Evolutionary conservation across 2,888 invertebrate genomes (phyloP).

Genomic region (Copidosoma aretas): DNA sequence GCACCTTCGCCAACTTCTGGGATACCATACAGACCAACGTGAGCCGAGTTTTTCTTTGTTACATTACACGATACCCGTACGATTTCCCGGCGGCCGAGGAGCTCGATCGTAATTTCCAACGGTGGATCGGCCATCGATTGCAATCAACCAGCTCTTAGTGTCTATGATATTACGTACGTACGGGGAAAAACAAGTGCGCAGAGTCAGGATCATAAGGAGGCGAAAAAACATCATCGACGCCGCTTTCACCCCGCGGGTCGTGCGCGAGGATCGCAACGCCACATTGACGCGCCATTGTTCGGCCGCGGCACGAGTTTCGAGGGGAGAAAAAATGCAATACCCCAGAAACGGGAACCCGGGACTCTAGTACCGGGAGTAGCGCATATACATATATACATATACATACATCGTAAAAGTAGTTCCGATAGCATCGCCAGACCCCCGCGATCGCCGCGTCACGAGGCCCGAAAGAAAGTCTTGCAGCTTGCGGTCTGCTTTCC

Average conservation of each 20-base stretch:
- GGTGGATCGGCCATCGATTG: no score
- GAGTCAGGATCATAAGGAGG: slow-evolving; percentile 6
- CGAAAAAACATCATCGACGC: neutral
- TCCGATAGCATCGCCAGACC: slow-evolving; percentile 27
- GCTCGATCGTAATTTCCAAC: no score
- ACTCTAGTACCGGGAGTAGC: no score
- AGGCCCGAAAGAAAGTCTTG: neutral
- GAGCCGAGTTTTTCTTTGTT: slow-evolving; percentile 35
- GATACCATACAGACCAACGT: slow-evolving; percentile 74
- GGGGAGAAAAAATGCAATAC: slow-evolving; percentile 14
- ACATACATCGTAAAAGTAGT: no score
- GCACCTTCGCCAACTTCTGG: slow-evolving; percentile 76
- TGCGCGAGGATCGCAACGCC: neutral
- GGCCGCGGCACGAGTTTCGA: slow-evolving; percentile 5
- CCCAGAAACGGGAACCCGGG: no score
- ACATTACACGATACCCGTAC: no score
- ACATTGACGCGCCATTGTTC: slow-evolving; percentile 35
- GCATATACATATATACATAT: no score
- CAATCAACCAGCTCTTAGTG: no score
- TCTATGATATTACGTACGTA: no score
- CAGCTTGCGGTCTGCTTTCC: no score
- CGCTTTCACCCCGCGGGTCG: slow-evolving; percentile 31
- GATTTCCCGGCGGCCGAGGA: no score
- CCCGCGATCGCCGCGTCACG: slow-evolving; percentile 30
- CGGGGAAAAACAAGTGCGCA: neutral